phyloP scores from a whole-genome alignment of 2,888 invertebrate genomes.

The Cheilosia soror region DNA sequence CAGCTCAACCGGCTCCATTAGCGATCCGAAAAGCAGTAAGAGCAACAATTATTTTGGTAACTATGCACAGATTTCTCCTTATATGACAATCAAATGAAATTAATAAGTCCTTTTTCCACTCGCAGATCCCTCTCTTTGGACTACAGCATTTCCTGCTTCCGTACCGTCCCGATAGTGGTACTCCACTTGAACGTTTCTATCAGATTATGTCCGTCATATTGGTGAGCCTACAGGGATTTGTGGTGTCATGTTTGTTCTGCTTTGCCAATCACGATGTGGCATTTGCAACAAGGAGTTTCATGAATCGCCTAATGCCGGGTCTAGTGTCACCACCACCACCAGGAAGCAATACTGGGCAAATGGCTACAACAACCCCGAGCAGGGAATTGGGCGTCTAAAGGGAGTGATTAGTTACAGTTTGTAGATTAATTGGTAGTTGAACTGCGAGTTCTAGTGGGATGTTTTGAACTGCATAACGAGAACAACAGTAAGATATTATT shows the following conservation, averaged over 20 bases:
- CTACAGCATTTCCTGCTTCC: conserved; percentile 89
- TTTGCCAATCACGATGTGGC: conserved; percentile 91
- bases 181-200: conserved; percentile 86
- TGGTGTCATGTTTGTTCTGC: conserved; percentile 89
- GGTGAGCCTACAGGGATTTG: conserved; percentile 90
- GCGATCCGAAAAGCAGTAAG: conserved; percentile 88
- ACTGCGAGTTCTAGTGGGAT: conserved; percentile 1
- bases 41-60: conserved; percentile 89
- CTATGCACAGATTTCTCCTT: conserved; percentile 28
- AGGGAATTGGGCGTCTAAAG: conserved; percentile 83
- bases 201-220: conserved; percentile 88
- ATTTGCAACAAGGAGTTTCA: conserved; percentile 84
- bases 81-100: neutral
- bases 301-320: conserved; percentile 83
- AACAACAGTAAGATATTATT: neutral
- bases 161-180: conserved; percentile 86
- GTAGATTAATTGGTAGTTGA: neutral
- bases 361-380: conserved; percentile 83
- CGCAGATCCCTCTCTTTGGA: conserved; percentile 89
- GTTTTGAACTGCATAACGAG: neutral
- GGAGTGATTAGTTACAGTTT: neutral
- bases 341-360: conserved; percentile 82
- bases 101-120: neutral
- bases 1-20: conserved; percentile 86
- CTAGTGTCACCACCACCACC: conserved; percentile 81